Base-by-base conservation (phyloP, 2,113 vertebrate species). In the Centropristis striata region DNA sequence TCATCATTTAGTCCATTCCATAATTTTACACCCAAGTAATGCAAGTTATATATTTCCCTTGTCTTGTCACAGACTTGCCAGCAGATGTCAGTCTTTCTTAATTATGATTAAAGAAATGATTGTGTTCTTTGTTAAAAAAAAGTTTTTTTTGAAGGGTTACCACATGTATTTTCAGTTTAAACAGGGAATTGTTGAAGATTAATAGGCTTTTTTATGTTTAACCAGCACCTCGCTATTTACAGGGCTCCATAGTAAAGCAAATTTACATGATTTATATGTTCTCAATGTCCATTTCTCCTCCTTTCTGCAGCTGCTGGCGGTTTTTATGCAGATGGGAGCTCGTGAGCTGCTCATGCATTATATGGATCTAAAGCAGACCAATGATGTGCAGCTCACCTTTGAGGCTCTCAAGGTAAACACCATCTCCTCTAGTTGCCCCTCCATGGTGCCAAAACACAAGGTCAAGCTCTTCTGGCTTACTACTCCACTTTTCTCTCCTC, bases 271-370 rank as follows among this genome's bases (percentile, higher is more conserved):
- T 76, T 51, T 7, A 37, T 23, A 11, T 51, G 4, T 57, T 46
- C 23, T 79, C 11, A 2, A 50, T 46, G 53, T 8, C 57, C 8
- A 14, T 55, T 53, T 23, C 37, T 16, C 87, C 18, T 80, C 75
- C 71, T 86, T 4, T 25, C 44, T 78, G 32, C 71, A 99, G 98
- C 90, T 99, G 58, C 92, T 99, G 60, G 98, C 98, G 28, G 98
- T 98, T 75, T 99, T 99, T 90, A 99, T 99, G 98, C 98, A 99
- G 76, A 96, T 99, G 90, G 97, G 98, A 41, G 97, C 98, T 71
- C 96, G 98, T 47, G 97, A 99, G 71, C 89, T 99, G 71, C 98
- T 99, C 92, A 98, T 99, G 97, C 97, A 98, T 86, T 99, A 99
- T 84, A 98, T 98, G 69, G 98, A 99, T 86, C 90, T 99, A 81